Conservation (phyloP, 2,888 invertebrate genomes). For the Papilio protenor region DNA sequence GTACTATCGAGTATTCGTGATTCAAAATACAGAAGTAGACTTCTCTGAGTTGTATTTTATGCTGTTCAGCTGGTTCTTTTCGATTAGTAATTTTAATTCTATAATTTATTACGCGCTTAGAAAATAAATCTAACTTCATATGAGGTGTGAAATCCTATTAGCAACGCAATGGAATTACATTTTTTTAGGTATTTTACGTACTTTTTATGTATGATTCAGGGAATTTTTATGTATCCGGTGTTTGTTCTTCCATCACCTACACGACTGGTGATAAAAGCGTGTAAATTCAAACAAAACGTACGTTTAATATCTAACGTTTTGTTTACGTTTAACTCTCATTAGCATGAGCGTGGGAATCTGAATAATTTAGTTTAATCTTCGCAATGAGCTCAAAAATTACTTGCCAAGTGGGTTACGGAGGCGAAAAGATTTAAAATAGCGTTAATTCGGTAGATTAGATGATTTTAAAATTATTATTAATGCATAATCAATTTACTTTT, state of each 20-base stretch:
- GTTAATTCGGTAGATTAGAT: no score
- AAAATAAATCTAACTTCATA: not conserved
- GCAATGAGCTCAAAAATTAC: conserved; percentile 7
- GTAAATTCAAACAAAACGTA: conserved; percentile 1
- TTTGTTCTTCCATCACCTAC: conserved; percentile 15
- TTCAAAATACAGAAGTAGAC: not conserved
- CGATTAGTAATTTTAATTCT: not conserved
- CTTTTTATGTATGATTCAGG: not conserved
- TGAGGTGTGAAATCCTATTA: not conserved
- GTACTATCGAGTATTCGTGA: not conserved
- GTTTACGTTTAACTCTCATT: conserved; percentile 22
- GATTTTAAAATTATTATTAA: no score
- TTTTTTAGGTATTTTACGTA: not conserved
- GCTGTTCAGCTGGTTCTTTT: not conserved
- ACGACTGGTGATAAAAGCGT: conserved; percentile 4
- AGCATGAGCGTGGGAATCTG: conserved; percentile 22
- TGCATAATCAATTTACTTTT: no score
- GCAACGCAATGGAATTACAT: not conserved
- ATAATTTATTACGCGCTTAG: not conserved
- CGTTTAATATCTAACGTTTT: conserved; percentile 14
- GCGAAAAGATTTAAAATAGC: not conserved
- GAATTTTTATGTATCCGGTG: conserved; percentile 5
- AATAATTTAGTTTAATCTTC: conserved; percentile 22
- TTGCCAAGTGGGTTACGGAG: conserved; percentile 38
- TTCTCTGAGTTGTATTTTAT: not conserved